phyloP scores from a whole-genome alignment of 2,113 vertebrate genomes.

The Dryoscopus gambensis region DNA sequence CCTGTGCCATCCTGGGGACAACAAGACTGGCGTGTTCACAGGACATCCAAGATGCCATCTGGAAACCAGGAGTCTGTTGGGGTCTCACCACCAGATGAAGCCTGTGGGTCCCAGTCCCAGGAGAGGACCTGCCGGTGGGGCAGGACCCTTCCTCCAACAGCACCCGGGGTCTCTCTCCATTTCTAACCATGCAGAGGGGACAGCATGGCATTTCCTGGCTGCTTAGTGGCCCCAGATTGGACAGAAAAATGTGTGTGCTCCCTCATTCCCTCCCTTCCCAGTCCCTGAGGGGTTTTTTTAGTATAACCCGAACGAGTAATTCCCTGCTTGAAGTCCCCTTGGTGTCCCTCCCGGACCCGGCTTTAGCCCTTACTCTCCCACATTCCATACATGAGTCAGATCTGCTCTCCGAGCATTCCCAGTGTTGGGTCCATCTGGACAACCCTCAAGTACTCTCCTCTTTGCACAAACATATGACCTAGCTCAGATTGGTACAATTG shows the following conservation, averaged over 20 bases:
- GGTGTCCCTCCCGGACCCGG: fast-evolving
- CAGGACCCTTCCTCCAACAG: neutral
- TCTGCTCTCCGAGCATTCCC: neutral
- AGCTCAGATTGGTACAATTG: fast-evolving
- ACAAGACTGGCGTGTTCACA: neutral
- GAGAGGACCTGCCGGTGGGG: fast-evolving
- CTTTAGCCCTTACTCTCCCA: neutral
- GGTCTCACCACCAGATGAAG: neutral
- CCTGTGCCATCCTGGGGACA: neutral
- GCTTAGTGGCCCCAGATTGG: neutral
- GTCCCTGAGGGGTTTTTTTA: neutral
- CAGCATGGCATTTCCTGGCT: neutral
- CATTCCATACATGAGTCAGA: neutral
- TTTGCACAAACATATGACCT: neutral
- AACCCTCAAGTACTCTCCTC: neutral
- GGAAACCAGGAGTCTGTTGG: neutral
- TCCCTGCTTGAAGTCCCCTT: neutral
- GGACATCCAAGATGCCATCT: neutral
- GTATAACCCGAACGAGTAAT: neutral
- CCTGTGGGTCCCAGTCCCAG: neutral
- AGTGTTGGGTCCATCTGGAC: neutral
- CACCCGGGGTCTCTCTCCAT: neutral
- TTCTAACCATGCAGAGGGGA: neutral
- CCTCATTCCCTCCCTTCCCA: neutral
- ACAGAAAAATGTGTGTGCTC: neutral